These are phyloP conservation scores for Anseranas semipalmata DNA, from an alignment of 2,113 vertebrate genomes.

Conservation along the genomic window DNA sequence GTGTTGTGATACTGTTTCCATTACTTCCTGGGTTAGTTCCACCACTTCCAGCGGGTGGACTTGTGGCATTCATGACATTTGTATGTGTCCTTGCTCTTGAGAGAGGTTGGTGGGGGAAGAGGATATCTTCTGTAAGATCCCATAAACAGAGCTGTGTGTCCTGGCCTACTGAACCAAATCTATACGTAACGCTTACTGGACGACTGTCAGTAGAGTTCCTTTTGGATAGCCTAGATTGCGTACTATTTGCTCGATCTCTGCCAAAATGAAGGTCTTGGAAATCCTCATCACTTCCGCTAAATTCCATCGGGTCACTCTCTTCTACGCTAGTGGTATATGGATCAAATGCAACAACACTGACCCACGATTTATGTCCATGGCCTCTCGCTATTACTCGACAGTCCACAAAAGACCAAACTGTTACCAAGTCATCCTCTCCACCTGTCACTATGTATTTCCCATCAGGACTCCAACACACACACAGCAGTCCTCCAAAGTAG, in stretches of 20 bases:
- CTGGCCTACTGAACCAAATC: slow-evolving; percentile 97
- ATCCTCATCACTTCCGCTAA: slow-evolving; percentile 97
- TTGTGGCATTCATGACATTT: slow-evolving; percentile 96
- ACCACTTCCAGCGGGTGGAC: slow-evolving; percentile 81
- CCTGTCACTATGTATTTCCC: slow-evolving; percentile 96
- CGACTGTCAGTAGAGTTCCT: slow-evolving; percentile 97
- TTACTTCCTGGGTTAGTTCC: slow-evolving; percentile 78
- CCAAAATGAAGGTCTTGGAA: slow-evolving; percentile 93
- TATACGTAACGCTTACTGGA: slow-evolving; percentile 94
- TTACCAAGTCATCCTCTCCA: slow-evolving; percentile 97
- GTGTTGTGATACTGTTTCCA: slow-evolving; percentile 82
- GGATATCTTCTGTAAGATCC: slow-evolving; percentile 98
- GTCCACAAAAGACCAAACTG: slow-evolving; percentile 96
- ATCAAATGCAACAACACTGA: slow-evolving; percentile 97
- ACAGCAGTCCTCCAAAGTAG: slow-evolving; percentile 97
- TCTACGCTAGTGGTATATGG: slow-evolving; percentile 97
- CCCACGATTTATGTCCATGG: slow-evolving; percentile 98
- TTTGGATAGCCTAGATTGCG: slow-evolving; percentile 93
- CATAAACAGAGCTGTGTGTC: slow-evolving; percentile 97
- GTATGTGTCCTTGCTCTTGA: slow-evolving; percentile 97
- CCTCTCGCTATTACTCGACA: slow-evolving; percentile 94
- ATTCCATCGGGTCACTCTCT: slow-evolving; percentile 92
- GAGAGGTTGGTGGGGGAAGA: slow-evolving; percentile 96
- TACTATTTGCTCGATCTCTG: slow-evolving; percentile 92
- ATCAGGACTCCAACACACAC: slow-evolving; percentile 98